A percentile compares a stretch with the other conserved stretches of the same genome.
These are phyloP conservation scores for Clepsis dumicolana DNA, from an alignment of 2,888 invertebrate genomes.

Conservation along the genomic window DNA sequence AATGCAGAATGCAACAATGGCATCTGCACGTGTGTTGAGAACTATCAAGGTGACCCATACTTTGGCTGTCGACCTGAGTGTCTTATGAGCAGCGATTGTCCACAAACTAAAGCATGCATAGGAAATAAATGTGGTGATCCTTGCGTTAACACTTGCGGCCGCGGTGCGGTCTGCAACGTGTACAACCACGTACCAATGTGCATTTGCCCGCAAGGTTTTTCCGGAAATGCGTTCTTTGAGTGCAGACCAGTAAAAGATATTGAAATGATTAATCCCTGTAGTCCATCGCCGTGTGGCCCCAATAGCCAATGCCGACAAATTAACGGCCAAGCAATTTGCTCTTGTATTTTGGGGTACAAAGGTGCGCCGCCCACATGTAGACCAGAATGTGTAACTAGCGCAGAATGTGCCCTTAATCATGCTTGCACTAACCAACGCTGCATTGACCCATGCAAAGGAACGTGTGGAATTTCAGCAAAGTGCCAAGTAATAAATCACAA, in stretches of 20 bases:
- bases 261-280: conserved; percentile 86
- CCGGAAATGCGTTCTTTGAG: conserved; percentile 90
- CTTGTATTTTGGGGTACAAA: conserved; percentile 88
- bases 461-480: conserved; percentile 89
- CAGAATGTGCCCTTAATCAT: conserved; percentile 88
- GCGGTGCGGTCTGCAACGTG: conserved; percentile 90
- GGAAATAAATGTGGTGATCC: conserved; percentile 92
- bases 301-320: conserved; percentile 90
- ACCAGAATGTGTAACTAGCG: conserved; percentile 90
- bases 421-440: conserved; percentile 91
- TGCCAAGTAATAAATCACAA: conserved; percentile 92
- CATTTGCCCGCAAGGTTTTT: conserved; percentile 86
- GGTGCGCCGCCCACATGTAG: conserved; percentile 91
- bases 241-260: conserved; percentile 79
- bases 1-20: conserved; percentile 91
- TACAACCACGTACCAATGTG: conserved; percentile 88
- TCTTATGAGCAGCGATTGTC: conserved; percentile 90
- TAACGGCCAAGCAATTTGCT: conserved; percentile 90
- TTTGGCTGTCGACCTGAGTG: conserved; percentile 93
- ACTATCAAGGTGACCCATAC: conserved; percentile 93
- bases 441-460: conserved; percentile 90
- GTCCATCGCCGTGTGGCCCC: conserved; percentile 90
- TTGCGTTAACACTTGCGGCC: conserved; percentile 91
- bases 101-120: conserved; percentile 89
- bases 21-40: conserved; percentile 89